A percentile compares a stretch with the other conserved stretches of the same genome.
These are phyloP conservation scores for Thalassophryne amazonica DNA, from an alignment of 2,797 vertebrate species.

Conservation along the genomic window DNA sequence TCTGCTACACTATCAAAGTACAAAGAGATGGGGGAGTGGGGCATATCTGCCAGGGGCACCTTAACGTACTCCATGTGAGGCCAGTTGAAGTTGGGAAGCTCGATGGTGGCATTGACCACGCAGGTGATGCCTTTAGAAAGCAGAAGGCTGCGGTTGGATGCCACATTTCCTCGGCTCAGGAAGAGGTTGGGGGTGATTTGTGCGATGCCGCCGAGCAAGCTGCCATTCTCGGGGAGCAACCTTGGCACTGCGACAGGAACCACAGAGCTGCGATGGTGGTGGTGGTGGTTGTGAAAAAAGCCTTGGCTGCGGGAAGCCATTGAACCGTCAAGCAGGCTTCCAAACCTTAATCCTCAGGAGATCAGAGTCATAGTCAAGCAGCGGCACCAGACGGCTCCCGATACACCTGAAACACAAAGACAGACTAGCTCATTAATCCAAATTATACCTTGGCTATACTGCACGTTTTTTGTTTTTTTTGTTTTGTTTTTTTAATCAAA, in stretches of 20 bases:
- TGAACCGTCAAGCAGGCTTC: conserved; percentile 35
- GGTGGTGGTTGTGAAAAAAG: conserved; percentile 79
- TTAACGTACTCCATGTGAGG: conserved; percentile 95
- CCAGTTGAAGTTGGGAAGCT: conserved; percentile 98
- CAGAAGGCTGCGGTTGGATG: conserved; percentile 93
- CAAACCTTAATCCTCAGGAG: conserved; percentile 50
- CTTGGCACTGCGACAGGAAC: conserved; percentile 82
- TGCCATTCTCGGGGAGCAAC: conserved; percentile 83
- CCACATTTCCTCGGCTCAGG: conserved; percentile 92
- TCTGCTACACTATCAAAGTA: conserved; percentile 97
- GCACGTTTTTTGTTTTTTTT: too few relatives aligned
- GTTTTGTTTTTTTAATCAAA: too few relatives aligned
- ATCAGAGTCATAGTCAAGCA: conserved; percentile 49
- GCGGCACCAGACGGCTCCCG: conserved; percentile 19
- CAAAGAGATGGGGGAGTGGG: conserved; percentile 91
- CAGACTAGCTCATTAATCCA: conserved; percentile 30
- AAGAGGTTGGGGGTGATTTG: conserved; percentile 95
- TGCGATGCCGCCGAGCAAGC: conserved; percentile 89
- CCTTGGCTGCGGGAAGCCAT: conserved; percentile 96
- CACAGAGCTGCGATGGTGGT: conserved; percentile 75
- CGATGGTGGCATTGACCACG: conserved; percentile 94
- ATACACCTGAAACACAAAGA: conserved; percentile 64
- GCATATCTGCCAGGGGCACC: conserved; percentile 94
- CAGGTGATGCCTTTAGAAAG: conserved; percentile 95
- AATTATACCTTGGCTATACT: conserved; percentile 25